Base-by-base conservation (phyloP, 2,113 vertebrate genomes). In the Heterotis niloticus region DNA sequence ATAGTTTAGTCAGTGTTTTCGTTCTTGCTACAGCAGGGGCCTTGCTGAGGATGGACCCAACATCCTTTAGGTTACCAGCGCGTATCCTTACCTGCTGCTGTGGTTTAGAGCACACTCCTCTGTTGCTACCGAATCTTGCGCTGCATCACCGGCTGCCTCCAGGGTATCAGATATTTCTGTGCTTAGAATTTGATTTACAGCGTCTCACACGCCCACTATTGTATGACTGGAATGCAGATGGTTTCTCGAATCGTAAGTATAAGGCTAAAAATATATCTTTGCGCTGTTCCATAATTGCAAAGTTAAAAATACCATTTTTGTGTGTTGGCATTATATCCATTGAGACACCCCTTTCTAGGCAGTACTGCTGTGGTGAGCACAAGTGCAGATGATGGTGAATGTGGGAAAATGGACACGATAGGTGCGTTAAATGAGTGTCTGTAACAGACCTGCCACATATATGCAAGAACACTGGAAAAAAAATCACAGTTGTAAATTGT, bases 171-270 rank as follows among this genome's bases (percentile, higher is more conserved):
- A 44, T 44, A 44, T 44, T 44, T 44, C 34, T 44, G 34, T 62
- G 9, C 57, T 24, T 56, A 73, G 20, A 57, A 28, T 56, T 56
- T 26, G 52, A 52, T 52, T 54, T 57, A 20, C 52, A 73, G 70
- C 52, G 52, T 9, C n/a, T 54, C 70, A 73, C 44, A 44, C 34
- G 7, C 34, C 51, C n/a, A 54, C 4, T 9, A 26, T 56, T 24
- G 12, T 73, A 54, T 57, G 24, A 5, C 24, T 74, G n/a, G 57
- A 74, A 74, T 74, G 26, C 71, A 74, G 24, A 52, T 74, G 24
- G 20, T 72, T 44, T 44, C 51, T 72, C 59, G 1, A 62, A 11
- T 3, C 2, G 20, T 62, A 62, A 62, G 13, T 62, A 62, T 62
- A 62, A 62, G 59, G 59, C 59, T 62, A 62, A 62, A 62, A 62